Base-by-base conservation (phyloP, 2,888 invertebrate species). In the Ephialtes manifestator region DNA sequence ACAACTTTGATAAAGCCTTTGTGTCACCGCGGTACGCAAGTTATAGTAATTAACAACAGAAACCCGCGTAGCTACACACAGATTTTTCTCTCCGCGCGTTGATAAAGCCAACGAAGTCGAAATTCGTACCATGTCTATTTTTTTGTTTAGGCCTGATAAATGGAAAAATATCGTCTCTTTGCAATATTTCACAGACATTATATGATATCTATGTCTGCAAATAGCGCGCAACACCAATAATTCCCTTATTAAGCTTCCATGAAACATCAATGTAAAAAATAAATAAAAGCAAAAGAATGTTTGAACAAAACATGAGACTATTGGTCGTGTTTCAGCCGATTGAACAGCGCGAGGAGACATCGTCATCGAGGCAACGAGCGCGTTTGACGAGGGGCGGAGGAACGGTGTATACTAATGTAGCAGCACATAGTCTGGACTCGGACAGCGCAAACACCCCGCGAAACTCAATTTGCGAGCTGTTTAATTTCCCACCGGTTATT, bases 401-500 rank as follows among this genome's bases (percentile, higher is more conserved):
- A 35, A 74, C 35, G 53, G 46, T 75, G 65, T 76, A 65, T 58
- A 80, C 79, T 74, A 58, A 80, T 80, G 80, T 76, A 63, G 75
- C 75, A 35, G 63, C 67, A 28, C 46, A 79, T 43, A 78, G 67
- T 15, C 39, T 31, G 58, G 13, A 76, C 18, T 53, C 63, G 67
- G 58, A 83, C 67, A 77, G 74, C 20, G 76, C 83, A 86, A 81
- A 88, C 84, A 79, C 46, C 72, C 75, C 58, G 77, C 78, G 87
- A 87, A 87, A 89, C 88, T 88, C 88, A 83, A 87, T 90, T 89
- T 86, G 82, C 86, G 67, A 88, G 83, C 89, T 90, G 88, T 89
- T 89, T 89, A 90, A 89, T 90, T 90, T 89, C 84, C 84, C 86
- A 84, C 87, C 79, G 83, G 89, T 88, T 90, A 90, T 90, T 90